These are phyloP conservation scores for Venturia canescens DNA, from an alignment of 1,140 invertebrate genomes.

Conservation along the genomic window DNA sequence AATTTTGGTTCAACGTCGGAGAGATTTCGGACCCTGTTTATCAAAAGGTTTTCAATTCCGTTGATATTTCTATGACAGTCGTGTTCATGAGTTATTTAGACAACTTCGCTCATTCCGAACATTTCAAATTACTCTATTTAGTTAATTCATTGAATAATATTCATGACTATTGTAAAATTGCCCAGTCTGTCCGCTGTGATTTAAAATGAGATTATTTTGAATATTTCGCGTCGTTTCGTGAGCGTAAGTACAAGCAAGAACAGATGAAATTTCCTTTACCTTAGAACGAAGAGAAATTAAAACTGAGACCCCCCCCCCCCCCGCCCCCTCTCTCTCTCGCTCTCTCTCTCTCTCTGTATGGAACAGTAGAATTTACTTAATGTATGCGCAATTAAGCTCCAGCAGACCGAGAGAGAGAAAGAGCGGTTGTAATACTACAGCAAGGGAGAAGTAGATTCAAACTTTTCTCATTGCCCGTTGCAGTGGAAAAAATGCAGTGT, in stretches of 20 bases:
- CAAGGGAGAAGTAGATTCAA: not conserved
- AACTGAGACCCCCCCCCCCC: constrained; percentile 14
- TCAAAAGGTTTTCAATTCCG: too few species aligned
- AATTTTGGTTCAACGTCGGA: too few species aligned
- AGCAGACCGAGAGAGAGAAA: constrained; percentile 4
- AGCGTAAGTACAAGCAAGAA: constrained; percentile 1
- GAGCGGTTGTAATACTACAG: not conserved
- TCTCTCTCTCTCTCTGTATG: not conserved
- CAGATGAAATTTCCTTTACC: constrained; percentile 30
- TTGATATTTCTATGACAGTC: too few species aligned
- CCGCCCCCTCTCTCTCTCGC: not conserved
- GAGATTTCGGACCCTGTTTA: too few species aligned
- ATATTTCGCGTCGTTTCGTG: not conserved
- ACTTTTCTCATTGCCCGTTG: not conserved
- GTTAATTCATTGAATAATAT: too few species aligned
- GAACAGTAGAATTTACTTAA: constrained; percentile 36
- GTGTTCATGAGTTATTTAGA: too few species aligned
- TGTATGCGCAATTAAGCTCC: constrained; percentile 38
- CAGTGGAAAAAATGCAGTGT: not conserved
- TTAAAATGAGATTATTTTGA: constrained; percentile 21
- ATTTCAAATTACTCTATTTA: too few species aligned
- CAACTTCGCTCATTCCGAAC: too few species aligned
- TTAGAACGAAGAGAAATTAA: constrained; percentile 29
- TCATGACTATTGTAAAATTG: too few species aligned
- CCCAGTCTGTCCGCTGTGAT: not conserved